phyloP scores from a whole-genome alignment of 2,888 invertebrate genomes.

The Sericinus montela region DNA sequence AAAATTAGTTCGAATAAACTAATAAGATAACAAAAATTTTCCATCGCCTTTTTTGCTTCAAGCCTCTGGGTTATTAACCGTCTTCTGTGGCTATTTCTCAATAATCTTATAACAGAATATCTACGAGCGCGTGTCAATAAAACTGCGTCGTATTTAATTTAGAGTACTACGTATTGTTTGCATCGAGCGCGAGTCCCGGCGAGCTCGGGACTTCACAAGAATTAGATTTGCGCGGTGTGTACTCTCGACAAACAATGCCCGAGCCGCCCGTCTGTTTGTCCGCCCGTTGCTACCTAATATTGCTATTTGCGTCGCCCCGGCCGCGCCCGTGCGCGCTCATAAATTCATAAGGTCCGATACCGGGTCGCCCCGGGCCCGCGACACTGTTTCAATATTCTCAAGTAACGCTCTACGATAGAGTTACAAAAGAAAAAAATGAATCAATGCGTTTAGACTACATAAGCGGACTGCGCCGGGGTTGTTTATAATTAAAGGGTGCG shows the following conservation, averaged over 20 bases:
- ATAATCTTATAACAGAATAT: too few species aligned
- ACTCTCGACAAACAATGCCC: conserved; percentile 16
- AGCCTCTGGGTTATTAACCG: too few species aligned
- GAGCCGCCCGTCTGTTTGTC: neutral
- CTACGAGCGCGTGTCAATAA: neutral
- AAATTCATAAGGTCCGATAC: conserved; percentile 25
- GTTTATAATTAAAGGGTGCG: conserved; percentile 19
- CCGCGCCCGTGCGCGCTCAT: conserved; percentile 29
- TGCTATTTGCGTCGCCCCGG: conserved; percentile 24
- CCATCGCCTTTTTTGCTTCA: too few species aligned
- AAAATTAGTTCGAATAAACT: too few species aligned
- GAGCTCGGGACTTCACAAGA: conserved; percentile 21
- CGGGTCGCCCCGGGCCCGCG: conserved; percentile 16
- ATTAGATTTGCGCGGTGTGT: conserved; percentile 27
- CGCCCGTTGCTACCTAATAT: conserved; percentile 21
- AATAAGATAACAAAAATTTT: too few species aligned
- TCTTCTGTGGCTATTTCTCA: too few species aligned
- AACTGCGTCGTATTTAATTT: neutral
- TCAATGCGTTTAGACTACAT: neutral
- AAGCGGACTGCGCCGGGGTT: neutral
- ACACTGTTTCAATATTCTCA: neutral
- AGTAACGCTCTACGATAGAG: neutral
- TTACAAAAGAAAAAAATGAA: neutral
- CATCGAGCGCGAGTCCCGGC: neutral
- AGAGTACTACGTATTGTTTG: neutral